These are phyloP conservation scores for Adelosebastes latens DNA, from an alignment of 2,797 vertebrate genomes.

Conservation along the genomic window DNA sequence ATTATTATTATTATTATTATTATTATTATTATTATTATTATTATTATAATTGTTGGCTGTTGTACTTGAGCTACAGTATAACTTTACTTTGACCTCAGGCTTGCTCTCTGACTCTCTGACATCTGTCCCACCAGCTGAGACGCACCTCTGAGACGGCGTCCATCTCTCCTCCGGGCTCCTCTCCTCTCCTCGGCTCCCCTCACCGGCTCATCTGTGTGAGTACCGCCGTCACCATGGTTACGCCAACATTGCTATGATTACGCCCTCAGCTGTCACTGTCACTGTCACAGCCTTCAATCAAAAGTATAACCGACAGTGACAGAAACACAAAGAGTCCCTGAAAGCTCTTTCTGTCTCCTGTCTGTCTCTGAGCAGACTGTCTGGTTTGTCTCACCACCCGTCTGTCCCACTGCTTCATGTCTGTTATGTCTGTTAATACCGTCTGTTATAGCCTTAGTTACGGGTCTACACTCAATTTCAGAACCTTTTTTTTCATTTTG, in stretches of 20 bases:
- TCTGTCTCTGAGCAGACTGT: slow-evolving; percentile 10
- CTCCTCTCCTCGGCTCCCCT: slow-evolving; percentile 89
- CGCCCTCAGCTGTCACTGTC: slow-evolving; percentile 19
- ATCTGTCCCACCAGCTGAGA: slow-evolving; percentile 85
- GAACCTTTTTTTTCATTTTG: neutral
- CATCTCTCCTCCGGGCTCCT: slow-evolving; percentile 93
- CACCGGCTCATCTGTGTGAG: slow-evolving; percentile 94
- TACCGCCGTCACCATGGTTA: slow-evolving; percentile 49
- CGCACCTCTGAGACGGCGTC: slow-evolving; percentile 92
- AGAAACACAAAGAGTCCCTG: neutral
- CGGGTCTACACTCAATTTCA: neutral
- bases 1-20: neutral
- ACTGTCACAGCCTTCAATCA: slow-evolving; percentile 36
- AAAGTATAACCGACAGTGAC: slow-evolving; percentile 7
- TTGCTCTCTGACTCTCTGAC: neutral
- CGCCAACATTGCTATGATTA: neutral
- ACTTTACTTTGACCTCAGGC: slow-evolving; percentile 6
- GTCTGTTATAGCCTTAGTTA: neutral
- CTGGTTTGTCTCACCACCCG: neutral
- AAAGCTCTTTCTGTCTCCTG: neutral
- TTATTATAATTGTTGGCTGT: no score
- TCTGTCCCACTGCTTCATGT: neutral
- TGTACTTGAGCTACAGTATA: neutral
- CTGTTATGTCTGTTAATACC: neutral
- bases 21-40: no score